Conservation (phyloP, 2,888 invertebrate species). For the Luperina testacea region DNA sequence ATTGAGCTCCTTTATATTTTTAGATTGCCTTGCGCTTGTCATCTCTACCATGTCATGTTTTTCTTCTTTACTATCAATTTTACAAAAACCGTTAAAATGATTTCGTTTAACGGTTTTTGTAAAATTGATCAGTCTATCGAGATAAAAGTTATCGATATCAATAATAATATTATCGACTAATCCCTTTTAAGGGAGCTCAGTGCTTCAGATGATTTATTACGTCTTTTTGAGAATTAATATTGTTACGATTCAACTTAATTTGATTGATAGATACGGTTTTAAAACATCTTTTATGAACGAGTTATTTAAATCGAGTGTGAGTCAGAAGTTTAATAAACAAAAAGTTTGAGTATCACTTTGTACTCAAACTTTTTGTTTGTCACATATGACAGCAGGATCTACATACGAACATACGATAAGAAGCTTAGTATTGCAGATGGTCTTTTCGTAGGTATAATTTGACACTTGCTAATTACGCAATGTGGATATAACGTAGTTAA, state of each 20-base stretch:
- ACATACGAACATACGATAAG: neutral
- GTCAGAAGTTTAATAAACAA: constrained; percentile 14
- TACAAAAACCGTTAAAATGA: neutral
- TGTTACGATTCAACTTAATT: constrained; percentile 48
- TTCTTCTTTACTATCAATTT: neutral
- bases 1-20: neutral
- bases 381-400: neutral
- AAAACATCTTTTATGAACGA: constrained; percentile 20
- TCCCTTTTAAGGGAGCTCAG: constrained; percentile 39
- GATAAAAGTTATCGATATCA: constrained; percentile 33
- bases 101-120: too few relatives aligned
- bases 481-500: constrained; percentile 29
- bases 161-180: constrained; percentile 25
- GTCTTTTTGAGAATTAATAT: constrained; percentile 51
- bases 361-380: neutral
- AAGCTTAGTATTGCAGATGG: neutral
- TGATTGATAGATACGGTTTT: constrained; percentile 53
- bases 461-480: constrained; percentile 17
- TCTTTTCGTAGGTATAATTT: constrained; percentile 12
- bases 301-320: constrained; percentile 29
- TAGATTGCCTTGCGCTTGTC: neutral
- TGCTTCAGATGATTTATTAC: constrained; percentile 51
- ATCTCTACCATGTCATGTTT: too few relatives aligned
- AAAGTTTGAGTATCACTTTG: neutral
- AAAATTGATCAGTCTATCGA: neutral